phyloP scores from a whole-genome alignment of 1,140 invertebrate genomes.

The Sitodiplosis mosellana region DNA sequence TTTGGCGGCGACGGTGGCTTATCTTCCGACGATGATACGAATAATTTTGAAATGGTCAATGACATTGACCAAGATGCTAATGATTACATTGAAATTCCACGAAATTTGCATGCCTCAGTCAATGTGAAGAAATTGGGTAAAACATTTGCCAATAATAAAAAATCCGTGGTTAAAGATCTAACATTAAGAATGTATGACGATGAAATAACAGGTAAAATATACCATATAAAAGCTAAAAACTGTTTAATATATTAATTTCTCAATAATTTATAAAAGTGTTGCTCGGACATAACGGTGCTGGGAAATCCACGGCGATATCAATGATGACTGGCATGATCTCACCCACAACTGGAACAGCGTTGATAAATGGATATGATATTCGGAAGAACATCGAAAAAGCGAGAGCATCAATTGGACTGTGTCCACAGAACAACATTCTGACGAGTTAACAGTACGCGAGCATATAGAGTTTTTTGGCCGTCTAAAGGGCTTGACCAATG shows the following conservation, averaged over 20 bases:
- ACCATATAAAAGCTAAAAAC: no score
- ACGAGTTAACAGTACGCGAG: conserved; percentile 67
- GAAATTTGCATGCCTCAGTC: conserved; percentile 37
- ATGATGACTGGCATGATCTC: conserved; percentile 60
- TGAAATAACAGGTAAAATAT: no score
- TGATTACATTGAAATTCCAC: conserved; percentile 35
- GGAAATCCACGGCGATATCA: conserved; percentile 40
- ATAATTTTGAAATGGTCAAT: not conserved
- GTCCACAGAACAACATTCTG: conserved; percentile 80
- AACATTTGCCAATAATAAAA: conserved; percentile 29
- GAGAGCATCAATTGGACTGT: conserved; percentile 51
- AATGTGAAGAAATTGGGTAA: conserved; percentile 43
- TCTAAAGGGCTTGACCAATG: conserved; percentile 43
- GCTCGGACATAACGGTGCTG: conserved; percentile 45
- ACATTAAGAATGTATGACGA: conserved; percentile 47
- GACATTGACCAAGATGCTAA: not conserved
- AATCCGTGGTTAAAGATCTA: conserved; percentile 46
- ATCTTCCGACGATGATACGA: not conserved
- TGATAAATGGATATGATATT: conserved; percentile 51
- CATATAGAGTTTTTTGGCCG: conserved; percentile 69
- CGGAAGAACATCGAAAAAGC: conserved; percentile 29
- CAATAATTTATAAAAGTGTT: no score
- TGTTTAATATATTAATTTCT: no score
- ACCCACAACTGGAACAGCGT: conserved; percentile 46
- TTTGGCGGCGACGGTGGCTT: conserved; percentile 1